phyloP scores from a whole-genome alignment of 2,888 invertebrate genomes.

The Scrobipalpa costella region DNA sequence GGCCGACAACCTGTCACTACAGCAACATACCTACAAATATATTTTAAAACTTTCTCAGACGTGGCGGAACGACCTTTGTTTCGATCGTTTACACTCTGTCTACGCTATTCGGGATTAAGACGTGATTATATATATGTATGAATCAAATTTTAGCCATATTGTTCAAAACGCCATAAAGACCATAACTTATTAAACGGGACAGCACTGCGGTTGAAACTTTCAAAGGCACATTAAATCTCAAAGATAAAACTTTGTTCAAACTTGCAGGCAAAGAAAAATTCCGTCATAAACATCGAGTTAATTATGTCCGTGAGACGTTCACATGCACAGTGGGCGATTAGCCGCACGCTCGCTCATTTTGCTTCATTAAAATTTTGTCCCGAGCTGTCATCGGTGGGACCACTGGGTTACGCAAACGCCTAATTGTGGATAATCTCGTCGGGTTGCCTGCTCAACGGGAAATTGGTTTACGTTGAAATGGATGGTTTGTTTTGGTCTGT shows the following conservation, averaged over 20 bases:
- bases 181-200: constrained; percentile 1
- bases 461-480: constrained; percentile 29
- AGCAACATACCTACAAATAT: too few relatives aligned
- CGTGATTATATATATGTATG: not conserved
- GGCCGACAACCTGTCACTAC: too few relatives aligned
- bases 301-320: constrained; percentile 50
- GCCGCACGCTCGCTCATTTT: constrained; percentile 55
- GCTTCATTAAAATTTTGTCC: constrained; percentile 65
- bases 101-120: too few relatives aligned
- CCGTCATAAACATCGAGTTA: constrained; percentile 40
- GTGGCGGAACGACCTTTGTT: too few relatives aligned
- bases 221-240: constrained; percentile 3
- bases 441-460: constrained; percentile 22
- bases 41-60: too few relatives aligned
- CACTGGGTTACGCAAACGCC: constrained; percentile 42
- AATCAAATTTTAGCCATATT: not conserved
- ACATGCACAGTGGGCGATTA: constrained; percentile 45
- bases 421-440: constrained; percentile 51
- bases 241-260: not conserved
- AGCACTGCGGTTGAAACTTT: not conserved
- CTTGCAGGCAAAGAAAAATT: constrained; percentile 35
- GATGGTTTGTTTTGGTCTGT: constrained; percentile 8
- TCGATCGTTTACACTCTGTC: too few relatives aligned
- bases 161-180: not conserved
- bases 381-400: constrained; percentile 47